phyloP scores from a whole-genome alignment of 2,888 invertebrate species.

The Thereva nobilitata region DNA sequence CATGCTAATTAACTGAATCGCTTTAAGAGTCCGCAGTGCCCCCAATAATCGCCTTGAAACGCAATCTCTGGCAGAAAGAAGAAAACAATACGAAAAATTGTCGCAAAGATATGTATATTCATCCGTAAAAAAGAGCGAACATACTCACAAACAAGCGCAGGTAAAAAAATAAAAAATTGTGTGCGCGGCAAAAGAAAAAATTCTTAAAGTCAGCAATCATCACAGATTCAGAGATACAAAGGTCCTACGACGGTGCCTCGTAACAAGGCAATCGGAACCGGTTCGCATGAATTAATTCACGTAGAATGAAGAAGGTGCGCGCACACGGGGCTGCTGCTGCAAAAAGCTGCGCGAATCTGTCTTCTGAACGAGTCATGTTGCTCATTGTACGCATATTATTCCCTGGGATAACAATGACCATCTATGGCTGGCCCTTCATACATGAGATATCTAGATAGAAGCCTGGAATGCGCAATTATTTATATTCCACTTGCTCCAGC shows the following conservation, averaged over 20 bases:
- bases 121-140: background rate
- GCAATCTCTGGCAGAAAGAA: conserved; percentile 9
- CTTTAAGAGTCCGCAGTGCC: conserved; percentile 14
- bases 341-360: conserved; percentile 25
- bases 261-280: conserved; percentile 31
- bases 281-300: conserved; percentile 32
- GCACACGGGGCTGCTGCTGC: conserved; percentile 1
- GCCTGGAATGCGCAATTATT: conserved; percentile 35
- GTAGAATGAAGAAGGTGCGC: conserved; percentile 10
- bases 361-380: conserved; percentile 28
- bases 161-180: no score
- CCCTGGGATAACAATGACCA: conserved; percentile 45
- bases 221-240: conserved; percentile 26
- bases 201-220: conserved; percentile 20
- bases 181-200: background rate
- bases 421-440: conserved; percentile 41
- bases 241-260: conserved; percentile 19
- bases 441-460: conserved; percentile 31
- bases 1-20: conserved; percentile 25
- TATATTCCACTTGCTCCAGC: conserved; percentile 28
- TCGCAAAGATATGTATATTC: conserved; percentile 21
- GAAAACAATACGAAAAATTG: conserved; percentile 19
- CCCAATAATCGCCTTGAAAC: conserved; percentile 24
- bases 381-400: conserved; percentile 33
- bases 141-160: no score